Evolutionary conservation across 2,888 invertebrate genomes (phyloP).

Genomic region (Clivina fossor): DNA sequence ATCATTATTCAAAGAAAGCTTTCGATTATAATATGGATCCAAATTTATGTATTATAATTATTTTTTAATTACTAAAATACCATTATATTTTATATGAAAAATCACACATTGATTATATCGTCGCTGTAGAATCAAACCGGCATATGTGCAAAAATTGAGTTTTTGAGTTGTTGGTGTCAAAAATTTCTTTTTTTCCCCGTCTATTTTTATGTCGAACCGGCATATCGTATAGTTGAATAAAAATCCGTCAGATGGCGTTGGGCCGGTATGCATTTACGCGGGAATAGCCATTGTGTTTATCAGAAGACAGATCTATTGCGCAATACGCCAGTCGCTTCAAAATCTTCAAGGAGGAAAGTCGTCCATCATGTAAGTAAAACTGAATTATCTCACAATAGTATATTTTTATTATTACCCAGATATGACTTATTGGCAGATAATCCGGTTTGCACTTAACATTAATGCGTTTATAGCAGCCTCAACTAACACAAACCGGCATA

Average conservation of each 20-base stretch:
- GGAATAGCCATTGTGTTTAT: constrained; percentile 7
- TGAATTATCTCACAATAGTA: constrained; percentile 7
- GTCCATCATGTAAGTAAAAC: constrained; percentile 7
- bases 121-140: constrained; percentile 6
- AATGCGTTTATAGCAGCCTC: constrained; percentile 2
- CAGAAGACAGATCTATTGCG: constrained; percentile 8
- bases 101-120: too few species aligned
- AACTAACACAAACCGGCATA: constrained; percentile 10
- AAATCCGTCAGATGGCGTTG: constrained; percentile 6
- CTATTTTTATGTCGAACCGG: constrained; percentile 9
- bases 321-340: constrained; percentile 7
- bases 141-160: constrained; percentile 10
- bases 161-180: constrained; percentile 10
- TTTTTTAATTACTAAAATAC: too few species aligned
- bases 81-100: too few species aligned
- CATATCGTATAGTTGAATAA: constrained; percentile 10
- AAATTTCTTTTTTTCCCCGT: constrained; percentile 1
- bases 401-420: constrained; percentile 5
- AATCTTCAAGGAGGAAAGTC: constrained; percentile 8
- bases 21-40: too few species aligned
- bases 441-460: constrained; percentile 10
- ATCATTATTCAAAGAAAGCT: too few species aligned
- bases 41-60: too few species aligned
- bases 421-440: constrained; percentile 10
- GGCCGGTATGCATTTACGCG: constrained; percentile 6